These are phyloP conservation scores for Akabosia matsudoensis DNA, from an alignment of 1,140 invertebrate genomes.

Conservation along the genomic window DNA sequence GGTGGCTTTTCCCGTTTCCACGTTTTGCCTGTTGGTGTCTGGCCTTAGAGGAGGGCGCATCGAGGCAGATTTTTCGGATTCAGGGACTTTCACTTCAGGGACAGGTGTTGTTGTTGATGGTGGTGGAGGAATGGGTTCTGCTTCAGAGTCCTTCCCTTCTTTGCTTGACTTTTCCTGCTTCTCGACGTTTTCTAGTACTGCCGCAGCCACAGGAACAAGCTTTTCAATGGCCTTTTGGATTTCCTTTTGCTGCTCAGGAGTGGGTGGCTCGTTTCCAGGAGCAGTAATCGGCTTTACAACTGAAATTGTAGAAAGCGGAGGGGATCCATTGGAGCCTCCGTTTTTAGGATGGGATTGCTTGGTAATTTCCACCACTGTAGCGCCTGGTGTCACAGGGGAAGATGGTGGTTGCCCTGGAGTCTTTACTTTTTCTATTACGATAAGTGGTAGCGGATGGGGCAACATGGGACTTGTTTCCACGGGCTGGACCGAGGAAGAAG, in stretches of 20 bases:
- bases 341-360: conserved; percentile 3
- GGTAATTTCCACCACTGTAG: not conserved
- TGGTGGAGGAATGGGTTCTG: not conserved
- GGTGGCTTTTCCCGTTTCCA: not conserved
- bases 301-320: not conserved
- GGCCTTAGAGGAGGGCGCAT: not conserved
- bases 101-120: not conserved
- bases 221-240: conserved; percentile 8
- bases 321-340: not conserved
- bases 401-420: not conserved
- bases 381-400: not conserved
- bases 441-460: not conserved
- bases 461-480: not conserved
- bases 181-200: not conserved
- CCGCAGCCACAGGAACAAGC: not conserved
- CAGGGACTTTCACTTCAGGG: not conserved
- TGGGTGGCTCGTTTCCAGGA: not conserved
- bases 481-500: not conserved
- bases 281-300: not conserved
- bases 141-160: not conserved
- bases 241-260: not conserved
- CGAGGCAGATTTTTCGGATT: not conserved
- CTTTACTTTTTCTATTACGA: conserved; percentile 13
- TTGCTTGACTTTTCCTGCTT: not conserved
- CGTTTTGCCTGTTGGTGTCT: not conserved